These are phyloP conservation scores for Gymnocypris eckloni DNA, from an alignment of 2,797 vertebrate genomes.

Conservation along the genomic window DNA sequence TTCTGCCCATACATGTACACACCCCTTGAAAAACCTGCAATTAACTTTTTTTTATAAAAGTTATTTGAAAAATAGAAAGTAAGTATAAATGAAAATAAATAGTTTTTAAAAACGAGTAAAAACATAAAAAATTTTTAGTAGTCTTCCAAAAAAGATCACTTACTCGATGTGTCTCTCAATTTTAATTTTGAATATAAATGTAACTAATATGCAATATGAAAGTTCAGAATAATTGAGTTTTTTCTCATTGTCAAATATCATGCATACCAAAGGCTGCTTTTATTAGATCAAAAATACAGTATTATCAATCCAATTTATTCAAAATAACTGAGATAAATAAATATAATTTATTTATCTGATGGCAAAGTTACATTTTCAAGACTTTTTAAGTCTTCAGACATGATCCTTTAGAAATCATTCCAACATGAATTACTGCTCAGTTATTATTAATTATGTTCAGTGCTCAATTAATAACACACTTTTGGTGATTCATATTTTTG, in stretches of 20 bases:
- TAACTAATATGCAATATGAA: neutral
- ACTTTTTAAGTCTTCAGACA: neutral
- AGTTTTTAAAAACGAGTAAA: neutral
- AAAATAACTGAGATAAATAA: too few species aligned
- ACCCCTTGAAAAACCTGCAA: neutral
- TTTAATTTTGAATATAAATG: neutral
- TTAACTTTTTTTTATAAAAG: too few species aligned
- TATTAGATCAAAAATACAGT: neutral
- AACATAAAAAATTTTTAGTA: too few species aligned
- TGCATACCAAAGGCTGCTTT: neutral
- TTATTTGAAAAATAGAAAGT: too few species aligned
- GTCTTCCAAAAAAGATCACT: neutral
- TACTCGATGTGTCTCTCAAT: neutral
- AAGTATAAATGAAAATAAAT: too few species aligned
- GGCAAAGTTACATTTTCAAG: neutral
- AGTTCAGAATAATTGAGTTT: too few species aligned
- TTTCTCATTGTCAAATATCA: too few species aligned
- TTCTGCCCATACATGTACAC: neutral
- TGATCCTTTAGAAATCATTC: neutral
- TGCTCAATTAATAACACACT: neutral
- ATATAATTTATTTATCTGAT: neutral
- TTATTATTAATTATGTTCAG: neutral
- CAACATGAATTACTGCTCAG: neutral
- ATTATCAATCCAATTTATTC: too few species aligned
- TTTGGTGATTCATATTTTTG: neutral